Evolutionary conservation across 1,140 invertebrate genomes (phyloP).

Genomic region (Heliconius hewitsoni): DNA sequence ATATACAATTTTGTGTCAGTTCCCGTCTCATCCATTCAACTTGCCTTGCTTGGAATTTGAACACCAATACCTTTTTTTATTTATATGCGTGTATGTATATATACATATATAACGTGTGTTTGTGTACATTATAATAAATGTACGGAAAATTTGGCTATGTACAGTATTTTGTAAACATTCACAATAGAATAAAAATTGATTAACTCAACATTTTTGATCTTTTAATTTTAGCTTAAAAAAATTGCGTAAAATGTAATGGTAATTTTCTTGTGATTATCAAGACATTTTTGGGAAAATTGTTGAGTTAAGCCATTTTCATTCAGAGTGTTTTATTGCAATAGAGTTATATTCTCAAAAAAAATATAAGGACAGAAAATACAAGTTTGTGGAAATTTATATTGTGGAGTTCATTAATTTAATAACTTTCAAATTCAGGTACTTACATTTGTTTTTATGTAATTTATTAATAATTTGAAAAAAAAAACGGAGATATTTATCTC

Average conservation of each 20-base stretch:
- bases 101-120: background rate
- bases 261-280: no score
- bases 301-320: background rate
- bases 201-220: background rate
- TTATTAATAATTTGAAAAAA: no score
- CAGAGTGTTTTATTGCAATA: background rate
- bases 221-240: background rate
- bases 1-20: background rate
- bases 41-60: slow-evolving; percentile 26
- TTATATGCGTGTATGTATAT: background rate
- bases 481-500: no score
- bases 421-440: no score
- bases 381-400: background rate
- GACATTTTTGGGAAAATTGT: no score
- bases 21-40: slow-evolving; percentile 20
- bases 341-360: background rate
- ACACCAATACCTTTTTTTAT: background rate
- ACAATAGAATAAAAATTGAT: background rate
- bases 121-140: background rate
- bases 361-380: background rate
- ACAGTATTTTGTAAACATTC: background rate
- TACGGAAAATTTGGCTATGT: background rate
- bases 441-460: no score
- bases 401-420: background rate
- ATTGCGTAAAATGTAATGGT: no score